phyloP scores from a whole-genome alignment of 37 sponge, comb jelly and placozoan genomes.

The Tethya wilhelma region DNA sequence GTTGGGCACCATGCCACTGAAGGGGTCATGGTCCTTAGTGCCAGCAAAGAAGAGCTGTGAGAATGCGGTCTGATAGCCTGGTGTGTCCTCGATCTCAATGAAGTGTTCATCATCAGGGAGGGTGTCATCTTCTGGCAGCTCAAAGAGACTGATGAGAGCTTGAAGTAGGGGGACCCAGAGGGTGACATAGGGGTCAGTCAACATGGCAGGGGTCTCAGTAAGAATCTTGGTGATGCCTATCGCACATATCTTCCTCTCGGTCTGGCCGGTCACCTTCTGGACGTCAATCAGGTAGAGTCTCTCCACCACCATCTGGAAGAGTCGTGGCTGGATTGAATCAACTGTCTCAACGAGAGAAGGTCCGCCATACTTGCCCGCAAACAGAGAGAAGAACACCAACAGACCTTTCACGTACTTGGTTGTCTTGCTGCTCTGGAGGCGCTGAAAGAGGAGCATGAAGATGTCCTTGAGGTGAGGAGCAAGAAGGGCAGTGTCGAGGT shows the following conservation, averaged over 20 bases:
- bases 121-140: slow-evolving; percentile 83
- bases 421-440: slow-evolving; percentile 94
- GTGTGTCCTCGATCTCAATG: slow-evolving; percentile 97
- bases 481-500: slow-evolving; percentile 52
- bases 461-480: slow-evolving; percentile 74
- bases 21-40: slow-evolving; percentile 85
- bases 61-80: slow-evolving; percentile 95
- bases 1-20: slow-evolving; percentile 63
- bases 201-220: slow-evolving; percentile 89
- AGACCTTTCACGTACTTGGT: slow-evolving; percentile 94
- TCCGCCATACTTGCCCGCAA: slow-evolving; percentile 90
- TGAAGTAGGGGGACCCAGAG: slow-evolving; percentile 83
- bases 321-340: slow-evolving; percentile 92
- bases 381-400: slow-evolving; percentile 89
- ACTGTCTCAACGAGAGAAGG: slow-evolving; percentile 69
- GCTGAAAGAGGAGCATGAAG: slow-evolving; percentile 89
- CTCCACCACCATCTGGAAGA: slow-evolving; percentile 96
- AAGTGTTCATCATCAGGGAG: slow-evolving; percentile 93
- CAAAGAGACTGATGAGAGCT: slow-evolving; percentile 89
- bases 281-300: slow-evolving; percentile 87
- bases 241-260: slow-evolving; percentile 93
- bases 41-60: slow-evolving; percentile 91
- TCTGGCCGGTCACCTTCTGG: slow-evolving; percentile 91
- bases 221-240: slow-evolving; percentile 95
- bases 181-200: slow-evolving; percentile 75